Evolutionary conservation across 2,113 vertebrate species (phyloP), one percentile per base, ranked within the genome.

Genomic region (Pipra filicauda): DNA sequence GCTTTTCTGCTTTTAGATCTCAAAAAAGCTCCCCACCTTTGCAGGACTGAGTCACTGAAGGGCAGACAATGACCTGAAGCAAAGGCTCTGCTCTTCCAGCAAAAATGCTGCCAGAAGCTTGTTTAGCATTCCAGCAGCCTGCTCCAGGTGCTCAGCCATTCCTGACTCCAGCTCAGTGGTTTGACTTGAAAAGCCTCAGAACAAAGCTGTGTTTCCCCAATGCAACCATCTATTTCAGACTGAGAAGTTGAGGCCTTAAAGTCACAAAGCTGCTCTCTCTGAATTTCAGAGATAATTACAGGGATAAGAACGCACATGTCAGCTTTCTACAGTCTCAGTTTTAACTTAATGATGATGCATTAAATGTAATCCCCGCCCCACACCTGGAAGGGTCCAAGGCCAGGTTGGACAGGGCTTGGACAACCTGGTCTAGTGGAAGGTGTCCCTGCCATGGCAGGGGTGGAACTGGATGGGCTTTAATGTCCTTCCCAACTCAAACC

Each of bases 381-480:
- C 33, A 23, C 24, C 62, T 82, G 48, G 30, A 31, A 43, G 55
- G 43, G 48, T 31, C 14, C 8, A 30, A 13, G 24, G 12, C 44
- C 44, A 35, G 33, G 33, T 0, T 44, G 18, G 41, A 19, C 0
- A 1, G 41, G 23, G 48, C 12, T 35, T 70, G 43, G 58, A 58
- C 37, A 44, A 0, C 16, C 37, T 52, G 33, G 44, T 5, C 5
- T 5, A 6, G 67, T 31, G 81, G 28, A 28, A 59, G 44, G 7
- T n/a, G 44, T 7, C 33, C 51, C 44, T 72, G 51, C 44, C 37
- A 58, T 21, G 33, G 35, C n/a, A 55, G 8, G n/a, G 14, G 8
- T 70, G 26, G 31, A 1, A 46, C 15, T 37, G 37, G 39, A 12
- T 39, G 35, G 44, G 8, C 74, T 79, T 41, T 66, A n/a, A 55